A percentile compares a stretch with the other conserved stretches of the same genome.
Conservation (phyloP, 2,113 vertebrate genomes). For the Takifugu bimaculatus region DNA sequence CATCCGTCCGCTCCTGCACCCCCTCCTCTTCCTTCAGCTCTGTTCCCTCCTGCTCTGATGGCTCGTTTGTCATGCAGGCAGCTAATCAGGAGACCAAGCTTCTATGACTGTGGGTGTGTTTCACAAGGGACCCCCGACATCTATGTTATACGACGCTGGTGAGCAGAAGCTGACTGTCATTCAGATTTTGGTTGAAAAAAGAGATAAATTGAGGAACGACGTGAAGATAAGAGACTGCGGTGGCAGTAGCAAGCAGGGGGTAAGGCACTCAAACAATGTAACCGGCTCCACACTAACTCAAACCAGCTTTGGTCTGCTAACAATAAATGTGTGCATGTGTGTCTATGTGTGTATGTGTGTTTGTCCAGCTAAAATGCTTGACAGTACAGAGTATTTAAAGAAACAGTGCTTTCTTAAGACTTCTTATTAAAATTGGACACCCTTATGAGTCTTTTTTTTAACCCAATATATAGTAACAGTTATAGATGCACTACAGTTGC, state of each 20-base stretch:
- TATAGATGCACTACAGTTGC: too few species aligned
- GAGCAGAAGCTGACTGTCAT: constrained; percentile 30
- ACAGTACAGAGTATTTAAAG: constrained; percentile 58
- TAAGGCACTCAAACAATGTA: constrained; percentile 71
- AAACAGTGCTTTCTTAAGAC: constrained; percentile 34
- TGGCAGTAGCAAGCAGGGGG: constrained; percentile 70
- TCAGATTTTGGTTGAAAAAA: constrained; percentile 29
- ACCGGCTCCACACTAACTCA: constrained; percentile 74
- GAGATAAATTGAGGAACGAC: constrained; percentile 31
- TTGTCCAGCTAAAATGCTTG: constrained; percentile 55
- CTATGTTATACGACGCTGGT: constrained; percentile 7
- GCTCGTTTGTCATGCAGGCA: constrained; percentile 71
- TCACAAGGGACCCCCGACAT: constrained; percentile 12
- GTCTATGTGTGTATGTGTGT: constrained; percentile 32
- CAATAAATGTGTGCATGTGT: constrained; percentile 50
- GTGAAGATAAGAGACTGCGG: constrained; percentile 46
- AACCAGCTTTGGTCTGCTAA: constrained; percentile 73
- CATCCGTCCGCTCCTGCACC: constrained; percentile 29
- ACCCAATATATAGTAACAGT: too few species aligned
- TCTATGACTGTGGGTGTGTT: constrained; percentile 8
- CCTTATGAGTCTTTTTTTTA: too few species aligned
- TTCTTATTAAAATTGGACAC: not conserved
- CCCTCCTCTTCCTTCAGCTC: constrained; percentile 49
- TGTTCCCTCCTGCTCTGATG: constrained; percentile 63
- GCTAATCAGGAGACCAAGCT: constrained; percentile 67